A percentile compares a stretch with the other conserved stretches of the same genome.
Evolutionary conservation across 2,113 vertebrate species (phyloP).

Genomic region (Campylomormyrus numenius): DNA sequence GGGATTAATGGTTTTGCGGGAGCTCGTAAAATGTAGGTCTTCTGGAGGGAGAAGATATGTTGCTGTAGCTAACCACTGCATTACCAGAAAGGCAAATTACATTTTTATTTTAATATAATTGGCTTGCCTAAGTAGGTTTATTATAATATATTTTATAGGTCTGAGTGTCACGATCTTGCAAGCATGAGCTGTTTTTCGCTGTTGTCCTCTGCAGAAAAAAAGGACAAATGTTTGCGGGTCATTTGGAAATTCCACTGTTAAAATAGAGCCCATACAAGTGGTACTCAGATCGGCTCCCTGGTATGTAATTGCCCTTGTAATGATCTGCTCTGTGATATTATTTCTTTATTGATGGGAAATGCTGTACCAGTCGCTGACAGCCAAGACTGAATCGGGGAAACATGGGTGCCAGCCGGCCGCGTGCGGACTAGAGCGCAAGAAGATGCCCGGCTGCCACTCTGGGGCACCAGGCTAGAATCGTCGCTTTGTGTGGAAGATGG

Average conservation of each 20-base stretch:
- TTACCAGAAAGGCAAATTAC: conserved; percentile 39
- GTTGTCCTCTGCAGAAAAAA: conserved; percentile 24
- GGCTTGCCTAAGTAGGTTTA: conserved; percentile 35
- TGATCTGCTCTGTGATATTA: conserved; percentile 63
- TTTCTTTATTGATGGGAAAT: conserved; percentile 58
- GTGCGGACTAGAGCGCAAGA: conserved; percentile 49
- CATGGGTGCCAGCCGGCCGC: conserved; percentile 54
- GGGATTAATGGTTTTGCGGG: conserved; percentile 38
- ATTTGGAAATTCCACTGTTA: conserved; percentile 67
- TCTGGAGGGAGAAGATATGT: conserved; percentile 31
- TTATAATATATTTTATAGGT: conserved; percentile 40
- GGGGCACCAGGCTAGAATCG: not conserved
- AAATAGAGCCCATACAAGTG: conserved; percentile 63
- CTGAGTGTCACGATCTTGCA: conserved; percentile 24
- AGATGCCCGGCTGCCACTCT: conserved; percentile 29
- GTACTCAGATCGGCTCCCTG: conserved; percentile 54
- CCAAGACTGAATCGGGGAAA: conserved; percentile 50
- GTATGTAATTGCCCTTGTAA: conserved; percentile 65
- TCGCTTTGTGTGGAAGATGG: not conserved
- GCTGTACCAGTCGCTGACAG: conserved; percentile 57
- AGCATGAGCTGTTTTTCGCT: conserved; percentile 38
- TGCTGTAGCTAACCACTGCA: conserved; percentile 27
- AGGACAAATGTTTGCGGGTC: conserved; percentile 61
- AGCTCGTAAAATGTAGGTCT: conserved; percentile 38
- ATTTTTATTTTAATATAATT: conserved; percentile 45